Evolutionary conservation across 2,888 invertebrate species (phyloP).

Genomic region (Halocaridina rubra): DNA sequence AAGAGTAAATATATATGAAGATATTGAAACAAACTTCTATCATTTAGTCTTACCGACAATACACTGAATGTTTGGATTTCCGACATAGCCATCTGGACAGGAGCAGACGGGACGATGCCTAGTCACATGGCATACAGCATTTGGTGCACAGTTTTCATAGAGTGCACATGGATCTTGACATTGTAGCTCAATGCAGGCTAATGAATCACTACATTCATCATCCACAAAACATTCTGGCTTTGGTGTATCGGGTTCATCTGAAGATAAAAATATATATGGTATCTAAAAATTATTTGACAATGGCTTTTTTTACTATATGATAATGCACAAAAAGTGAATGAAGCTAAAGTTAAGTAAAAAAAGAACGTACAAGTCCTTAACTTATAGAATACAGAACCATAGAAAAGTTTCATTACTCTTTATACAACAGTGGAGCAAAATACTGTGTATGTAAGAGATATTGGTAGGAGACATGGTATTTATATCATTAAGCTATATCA

Average conservation of each 20-base stretch:
- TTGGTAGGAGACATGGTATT: too few relatives aligned
- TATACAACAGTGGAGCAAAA: too few relatives aligned
- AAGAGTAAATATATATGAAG: too few relatives aligned
- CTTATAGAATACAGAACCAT: too few relatives aligned
- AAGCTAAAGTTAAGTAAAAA: not conserved
- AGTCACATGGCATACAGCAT: slow-evolving; percentile 81
- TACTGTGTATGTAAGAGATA: too few relatives aligned
- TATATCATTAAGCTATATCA: too few relatives aligned
- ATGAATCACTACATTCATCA: slow-evolving; percentile 73
- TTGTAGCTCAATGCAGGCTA: slow-evolving; percentile 82
- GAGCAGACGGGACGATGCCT: slow-evolving; percentile 84
- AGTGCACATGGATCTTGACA: slow-evolving; percentile 86
- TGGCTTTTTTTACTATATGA: not conserved
- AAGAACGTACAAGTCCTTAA: slow-evolving; percentile 7
- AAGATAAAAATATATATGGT: too few relatives aligned
- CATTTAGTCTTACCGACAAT: slow-evolving; percentile 81
- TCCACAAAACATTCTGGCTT: slow-evolving; percentile 65
- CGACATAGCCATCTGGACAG: slow-evolving; percentile 84
- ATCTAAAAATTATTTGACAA: too few relatives aligned
- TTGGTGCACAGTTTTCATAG: slow-evolving; percentile 68
- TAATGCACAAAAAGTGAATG: not conserved
- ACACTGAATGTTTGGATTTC: slow-evolving; percentile 86
- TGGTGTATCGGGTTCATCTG: slow-evolving; percentile 69
- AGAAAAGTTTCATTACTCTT: too few relatives aligned
- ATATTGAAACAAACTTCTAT: too few relatives aligned